Evolutionary conservation across 2,888 invertebrate genomes (phyloP), one percentile per base, ranked within the genome.

Genomic region (Pachymerium ferrugineum): DNA sequence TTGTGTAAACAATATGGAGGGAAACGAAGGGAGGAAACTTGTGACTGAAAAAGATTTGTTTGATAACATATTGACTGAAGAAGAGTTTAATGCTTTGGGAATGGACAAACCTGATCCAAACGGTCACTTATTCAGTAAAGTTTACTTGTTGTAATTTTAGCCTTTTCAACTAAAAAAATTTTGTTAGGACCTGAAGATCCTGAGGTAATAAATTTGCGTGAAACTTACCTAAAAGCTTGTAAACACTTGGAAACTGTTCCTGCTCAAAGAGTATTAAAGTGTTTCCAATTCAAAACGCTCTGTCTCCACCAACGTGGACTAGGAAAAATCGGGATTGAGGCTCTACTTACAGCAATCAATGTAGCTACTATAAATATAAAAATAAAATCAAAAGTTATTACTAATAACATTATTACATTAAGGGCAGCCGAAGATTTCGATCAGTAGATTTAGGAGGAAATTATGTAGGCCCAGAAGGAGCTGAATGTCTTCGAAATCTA

Each of bases 221-320:
- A 8, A 12, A 10, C 22, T 29, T 72, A 72, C 28, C 42, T 72
- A 22, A 16, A 42, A 25, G 72, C 72, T 10, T 72, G 72, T n/a
- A 5, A 42, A 3, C 3, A 25, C 25, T n/a, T 72, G 16, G 16
- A 47, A 38, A 47, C 72, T 1, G 47, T 72, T 22, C 72, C 72
- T 8, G 29, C 72, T 16, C 8, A 12, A 14, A 38, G 72, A 42
- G 72, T 38, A 4, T 16, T 72, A 25, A 47, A 25, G 4, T 25
- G 42, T n/a, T 42, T 72, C n/a, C 38, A 72, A 72, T 42, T 42
- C 12, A 47, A 42, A 47, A 42, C 42, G 12, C 47, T 72, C n/a
- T 72, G 72, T 25, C 29, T 72, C 12, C 72, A 42, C 14, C 47
- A 72, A 0, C 22, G 72, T 2, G 72, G 72, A 12, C 28, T 72